These are phyloP conservation scores for Dendrolimus kikuchii DNA, from an alignment of 1,140 invertebrate genomes.

Conservation along the genomic window DNA sequence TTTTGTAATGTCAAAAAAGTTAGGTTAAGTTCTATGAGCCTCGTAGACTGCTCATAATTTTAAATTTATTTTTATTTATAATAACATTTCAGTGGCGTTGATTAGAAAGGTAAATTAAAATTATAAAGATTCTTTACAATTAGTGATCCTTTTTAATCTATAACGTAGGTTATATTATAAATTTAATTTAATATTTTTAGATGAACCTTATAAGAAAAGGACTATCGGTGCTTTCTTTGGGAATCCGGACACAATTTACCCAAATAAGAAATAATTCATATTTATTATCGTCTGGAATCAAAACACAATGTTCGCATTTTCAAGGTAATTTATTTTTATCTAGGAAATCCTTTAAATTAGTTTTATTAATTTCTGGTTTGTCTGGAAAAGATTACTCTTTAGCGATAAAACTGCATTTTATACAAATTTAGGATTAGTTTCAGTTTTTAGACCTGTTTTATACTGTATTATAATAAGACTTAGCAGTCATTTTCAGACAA, in stretches of 20 bases:
- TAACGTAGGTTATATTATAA: not conserved
- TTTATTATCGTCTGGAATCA: not conserved
- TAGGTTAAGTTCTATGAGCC: not conserved
- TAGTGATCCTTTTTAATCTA: no score
- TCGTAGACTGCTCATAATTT: no score
- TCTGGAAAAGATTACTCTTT: not conserved
- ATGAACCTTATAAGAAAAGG: conserved; percentile 56
- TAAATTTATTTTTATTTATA: no score
- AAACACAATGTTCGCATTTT: no score
- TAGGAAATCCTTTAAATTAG: no score
- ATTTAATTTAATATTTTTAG: conserved; percentile 28
- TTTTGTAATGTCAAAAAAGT: conserved; percentile 3
- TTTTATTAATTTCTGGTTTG: not conserved
- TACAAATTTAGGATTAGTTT: not conserved
- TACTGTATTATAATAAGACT: no score
- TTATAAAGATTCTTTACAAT: no score
- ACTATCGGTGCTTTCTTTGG: conserved; percentile 36
- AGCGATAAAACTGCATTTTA: not conserved
- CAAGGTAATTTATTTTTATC: not conserved
- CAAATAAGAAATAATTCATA: conserved; percentile 27
- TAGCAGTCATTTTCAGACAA: no score
- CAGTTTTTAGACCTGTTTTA: no score
- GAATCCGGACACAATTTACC: conserved; percentile 35
- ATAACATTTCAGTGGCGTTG: no score
- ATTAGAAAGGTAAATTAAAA: no score